Base-by-base conservation (phyloP, 2,113 vertebrate genomes). In the Oreochromis spilurus region DNA sequence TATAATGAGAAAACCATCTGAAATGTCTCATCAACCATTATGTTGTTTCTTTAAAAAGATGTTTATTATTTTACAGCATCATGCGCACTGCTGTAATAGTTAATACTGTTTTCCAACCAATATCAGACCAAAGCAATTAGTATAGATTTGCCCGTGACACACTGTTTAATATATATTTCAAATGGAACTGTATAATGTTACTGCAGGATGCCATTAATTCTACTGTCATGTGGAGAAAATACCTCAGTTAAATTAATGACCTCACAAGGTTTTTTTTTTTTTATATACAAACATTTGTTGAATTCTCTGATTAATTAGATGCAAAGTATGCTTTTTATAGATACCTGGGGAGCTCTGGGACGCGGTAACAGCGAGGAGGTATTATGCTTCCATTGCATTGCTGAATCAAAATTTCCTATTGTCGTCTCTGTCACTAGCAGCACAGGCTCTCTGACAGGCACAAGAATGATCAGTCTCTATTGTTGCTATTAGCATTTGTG, bases 301-400 rank as follows among this genome's bases (percentile, higher is more conserved):
- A 79, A 92, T 90, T 86, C 57, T 52, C 79, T 81, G 75, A 93
- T 93, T 92, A 92, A 90, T 91, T 88, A 91, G 82, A 90, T 48
- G 83, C 72, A 81, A 86, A 81, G 77, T 65, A 40, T 90, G 90
- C 88, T 88, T 89, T 87, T 89, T 77, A 85, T 84, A 84, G 84
- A 91, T 91, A 94, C 92, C 91, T 90, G 86, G 78, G 90, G 89
- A 91, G 89, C 87, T 83, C 67, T 38, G 84, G 72, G 82, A 90
- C 82, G 88, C 40, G 79, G 26, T 57, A 67, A 91, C 84, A 91
- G 85, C 26, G 40, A 83, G 81, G 55, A 53, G 48, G 79, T 36
- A 90, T 91, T 92, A 90, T 90, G 88, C 88, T 92, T 82, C 67
- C 67, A 45, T 70, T 78, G 85, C 72, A 85, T 38, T 85, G 84